Conservation (phyloP, 2,113 vertebrate species). For the Vireo altiloquus region DNA sequence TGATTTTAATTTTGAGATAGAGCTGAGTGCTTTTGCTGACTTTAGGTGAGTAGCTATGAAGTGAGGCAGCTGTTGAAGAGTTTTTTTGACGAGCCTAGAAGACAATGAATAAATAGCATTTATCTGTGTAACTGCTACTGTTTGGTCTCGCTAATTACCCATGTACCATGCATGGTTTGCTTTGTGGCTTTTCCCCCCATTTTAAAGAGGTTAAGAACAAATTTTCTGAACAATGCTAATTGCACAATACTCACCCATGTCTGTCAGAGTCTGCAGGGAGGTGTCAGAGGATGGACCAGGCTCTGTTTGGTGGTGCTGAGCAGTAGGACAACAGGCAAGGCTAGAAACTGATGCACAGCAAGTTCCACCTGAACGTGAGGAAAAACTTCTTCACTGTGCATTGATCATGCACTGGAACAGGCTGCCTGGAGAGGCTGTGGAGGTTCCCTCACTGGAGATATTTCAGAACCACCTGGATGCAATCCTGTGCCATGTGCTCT, state of each 20-base stretch:
- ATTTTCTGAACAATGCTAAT: background rate
- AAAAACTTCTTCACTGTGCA: background rate
- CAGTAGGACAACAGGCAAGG: accelerated
- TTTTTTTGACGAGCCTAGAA: background rate
- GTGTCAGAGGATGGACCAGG: background rate
- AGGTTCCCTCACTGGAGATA: background rate
- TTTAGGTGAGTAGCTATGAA: background rate
- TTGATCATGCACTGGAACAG: background rate
- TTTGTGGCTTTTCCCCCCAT: background rate
- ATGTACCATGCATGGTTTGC: background rate
- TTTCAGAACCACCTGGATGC: background rate
- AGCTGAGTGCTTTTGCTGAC: background rate
- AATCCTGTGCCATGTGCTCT: background rate
- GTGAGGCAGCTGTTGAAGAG: background rate
- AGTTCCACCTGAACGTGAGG: background rate
- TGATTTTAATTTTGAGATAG: background rate
- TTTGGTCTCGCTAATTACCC: background rate
- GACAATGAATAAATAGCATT: background rate
- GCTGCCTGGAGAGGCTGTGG: background rate
- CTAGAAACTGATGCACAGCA: background rate
- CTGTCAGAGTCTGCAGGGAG: background rate
- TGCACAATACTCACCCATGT: background rate
- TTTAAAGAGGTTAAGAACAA: background rate
- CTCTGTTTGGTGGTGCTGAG: background rate
- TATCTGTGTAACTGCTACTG: background rate